Evolutionary conservation across 1,140 invertebrate species (phyloP).

Genomic region (Drosophila auraria): DNA sequence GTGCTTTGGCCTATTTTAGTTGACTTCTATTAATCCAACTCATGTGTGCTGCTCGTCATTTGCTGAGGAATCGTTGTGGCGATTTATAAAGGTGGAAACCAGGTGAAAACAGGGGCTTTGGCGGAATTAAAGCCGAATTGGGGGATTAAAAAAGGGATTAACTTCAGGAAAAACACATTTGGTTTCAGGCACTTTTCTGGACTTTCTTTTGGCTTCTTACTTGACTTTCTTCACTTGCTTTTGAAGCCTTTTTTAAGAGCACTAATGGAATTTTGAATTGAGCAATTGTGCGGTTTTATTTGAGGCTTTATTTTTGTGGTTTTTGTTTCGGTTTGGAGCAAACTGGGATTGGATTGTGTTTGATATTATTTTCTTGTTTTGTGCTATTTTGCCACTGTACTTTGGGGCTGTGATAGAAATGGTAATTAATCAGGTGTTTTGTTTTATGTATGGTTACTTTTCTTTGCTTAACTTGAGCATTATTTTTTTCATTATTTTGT

Average conservation of each 20-base stretch:
- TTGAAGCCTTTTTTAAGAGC: slow-evolving; percentile 68
- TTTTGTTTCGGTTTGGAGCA: slow-evolving; percentile 3
- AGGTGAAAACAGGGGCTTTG: slow-evolving; percentile 20
- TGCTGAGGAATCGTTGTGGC: slow-evolving; percentile 4
- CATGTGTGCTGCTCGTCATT: slow-evolving; percentile 32
- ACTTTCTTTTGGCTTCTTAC: slow-evolving; percentile 24
- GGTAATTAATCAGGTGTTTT: slow-evolving; percentile 21
- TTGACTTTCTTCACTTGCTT: slow-evolving; percentile 46
- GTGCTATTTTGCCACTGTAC: slow-evolving; percentile 9
- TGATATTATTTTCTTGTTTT: slow-evolving; percentile 3
- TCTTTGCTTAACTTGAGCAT: not conserved
- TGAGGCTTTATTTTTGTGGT: slow-evolving; percentile 45
- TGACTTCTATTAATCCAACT: slow-evolving; percentile 52
- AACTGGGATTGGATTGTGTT: not conserved
- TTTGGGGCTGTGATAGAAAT: not conserved
- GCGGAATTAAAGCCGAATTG: slow-evolving; percentile 29
- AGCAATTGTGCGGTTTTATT: slow-evolving; percentile 35
- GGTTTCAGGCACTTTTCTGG: slow-evolving; percentile 45
- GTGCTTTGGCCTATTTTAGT: slow-evolving; percentile 47
- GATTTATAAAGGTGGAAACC: slow-evolving; percentile 16
- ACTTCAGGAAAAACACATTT: slow-evolving; percentile 62
- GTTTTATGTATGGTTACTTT: not conserved
- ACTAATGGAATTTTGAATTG: slow-evolving; percentile 62
- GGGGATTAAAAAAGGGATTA: slow-evolving; percentile 27
- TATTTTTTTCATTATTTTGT: not conserved